These are phyloP conservation scores for Quadriops clusia DNA, from an alignment of 2,888 invertebrate species.

Conservation along the genomic window DNA sequence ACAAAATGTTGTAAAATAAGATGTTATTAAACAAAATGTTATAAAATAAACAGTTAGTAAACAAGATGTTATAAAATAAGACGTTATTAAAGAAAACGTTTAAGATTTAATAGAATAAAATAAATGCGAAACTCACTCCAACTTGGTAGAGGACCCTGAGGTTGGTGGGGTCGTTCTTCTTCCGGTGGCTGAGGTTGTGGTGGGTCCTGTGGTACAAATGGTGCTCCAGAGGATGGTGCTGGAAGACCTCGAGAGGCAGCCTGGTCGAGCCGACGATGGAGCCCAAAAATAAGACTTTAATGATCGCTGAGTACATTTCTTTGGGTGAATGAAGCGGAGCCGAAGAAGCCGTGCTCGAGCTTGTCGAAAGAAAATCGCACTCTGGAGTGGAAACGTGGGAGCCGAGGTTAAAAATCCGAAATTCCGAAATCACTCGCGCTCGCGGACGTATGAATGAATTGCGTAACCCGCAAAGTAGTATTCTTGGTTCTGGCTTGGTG, in stretches of 20 bases:
- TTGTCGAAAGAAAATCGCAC: not conserved
- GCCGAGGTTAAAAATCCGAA: too few species aligned
- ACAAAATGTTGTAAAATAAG: too few species aligned
- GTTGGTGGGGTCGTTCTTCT: conserved; percentile 39
- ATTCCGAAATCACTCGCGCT: not conserved
- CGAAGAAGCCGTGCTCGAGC: not conserved
- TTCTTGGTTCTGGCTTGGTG: conserved; percentile 26
- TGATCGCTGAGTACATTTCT: conserved; percentile 22
- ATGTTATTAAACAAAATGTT: too few species aligned
- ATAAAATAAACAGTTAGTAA: too few species aligned
- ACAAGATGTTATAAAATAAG: too few species aligned
- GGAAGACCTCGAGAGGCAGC: conserved; percentile 46
- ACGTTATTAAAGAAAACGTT: not conserved
- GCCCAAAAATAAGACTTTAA: conserved; percentile 21
- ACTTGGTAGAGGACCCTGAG: conserved; percentile 60
- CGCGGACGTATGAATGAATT: conserved; percentile 23
- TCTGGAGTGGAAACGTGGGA: not conserved
- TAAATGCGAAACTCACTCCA: conserved; percentile 48
- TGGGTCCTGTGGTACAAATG: conserved; percentile 27
- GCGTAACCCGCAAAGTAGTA: conserved; percentile 26
- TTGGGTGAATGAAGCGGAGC: conserved; percentile 1
- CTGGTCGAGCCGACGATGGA: conserved; percentile 20
- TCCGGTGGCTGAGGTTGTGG: conserved; percentile 42
- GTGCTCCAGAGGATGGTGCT: conserved; percentile 25
- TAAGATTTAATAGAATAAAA: not conserved